These are phyloP conservation scores for Ranitomeya imitator DNA, from an alignment of 2,113 vertebrate genomes.

Conservation along the genomic window DNA sequence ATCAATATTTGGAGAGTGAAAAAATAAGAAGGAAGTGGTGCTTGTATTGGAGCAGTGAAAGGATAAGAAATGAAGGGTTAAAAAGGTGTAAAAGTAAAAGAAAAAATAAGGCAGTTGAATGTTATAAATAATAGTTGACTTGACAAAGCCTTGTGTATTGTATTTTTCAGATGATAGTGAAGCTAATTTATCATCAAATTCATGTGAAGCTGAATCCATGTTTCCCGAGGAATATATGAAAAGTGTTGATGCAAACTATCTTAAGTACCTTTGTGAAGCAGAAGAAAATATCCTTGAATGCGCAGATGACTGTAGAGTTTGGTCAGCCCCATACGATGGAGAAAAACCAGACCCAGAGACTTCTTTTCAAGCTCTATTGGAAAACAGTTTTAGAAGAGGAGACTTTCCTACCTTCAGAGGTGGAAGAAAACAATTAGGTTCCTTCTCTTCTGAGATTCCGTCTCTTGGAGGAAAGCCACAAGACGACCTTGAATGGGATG, in stretches of 20 bases:
- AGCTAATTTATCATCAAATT: conserved; percentile 39
- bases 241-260: conserved; percentile 89
- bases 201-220: conserved; percentile 67
- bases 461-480: conserved; percentile 68
- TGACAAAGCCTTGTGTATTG: neutral
- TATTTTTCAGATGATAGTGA: conserved; percentile 65
- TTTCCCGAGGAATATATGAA: conserved; percentile 86
- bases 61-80: no score
- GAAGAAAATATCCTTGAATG: conserved; percentile 81
- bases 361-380: conserved; percentile 73
- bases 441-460: conserved; percentile 54
- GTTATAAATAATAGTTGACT: neutral
- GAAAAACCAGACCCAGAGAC: conserved; percentile 83
- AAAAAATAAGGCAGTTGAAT: neutral
- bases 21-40: no score
- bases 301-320: conserved; percentile 83
- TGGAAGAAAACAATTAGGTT: conserved; percentile 56
- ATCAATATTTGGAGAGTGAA: no score
- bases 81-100: neutral
- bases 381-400: conserved; percentile 66
- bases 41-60: no score
- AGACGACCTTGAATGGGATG: conserved; percentile 94
- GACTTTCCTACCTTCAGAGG: conserved; percentile 58
- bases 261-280: conserved; percentile 93
- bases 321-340: conserved; percentile 92